phyloP scores from a whole-genome alignment of 2,888 invertebrate genomes.

The Sphecodes monilicornis region DNA sequence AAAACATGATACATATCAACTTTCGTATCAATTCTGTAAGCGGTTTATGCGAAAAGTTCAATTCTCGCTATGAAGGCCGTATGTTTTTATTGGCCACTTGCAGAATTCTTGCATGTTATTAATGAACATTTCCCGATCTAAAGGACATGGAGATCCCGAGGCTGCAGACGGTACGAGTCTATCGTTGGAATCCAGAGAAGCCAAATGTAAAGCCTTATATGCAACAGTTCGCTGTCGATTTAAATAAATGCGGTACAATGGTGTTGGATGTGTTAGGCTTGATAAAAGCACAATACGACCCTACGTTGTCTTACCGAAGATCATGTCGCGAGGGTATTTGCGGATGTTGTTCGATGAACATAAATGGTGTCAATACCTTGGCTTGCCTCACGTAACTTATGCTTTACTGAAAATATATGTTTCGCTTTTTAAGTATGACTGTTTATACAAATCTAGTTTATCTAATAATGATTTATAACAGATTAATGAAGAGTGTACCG shows the following conservation, averaged over 20 bases:
- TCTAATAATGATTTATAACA: neutral
- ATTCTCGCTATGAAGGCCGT: too few relatives aligned
- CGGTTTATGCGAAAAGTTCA: neutral
- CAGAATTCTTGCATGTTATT: neutral
- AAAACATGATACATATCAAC: neutral
- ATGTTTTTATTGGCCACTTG: neutral
- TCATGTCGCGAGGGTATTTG: constrained; percentile 90
- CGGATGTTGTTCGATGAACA: constrained; percentile 89
- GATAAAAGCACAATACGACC: constrained; percentile 87
- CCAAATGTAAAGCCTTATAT: constrained; percentile 85
- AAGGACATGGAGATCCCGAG: constrained; percentile 19
- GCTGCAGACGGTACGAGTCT: constrained; percentile 80
- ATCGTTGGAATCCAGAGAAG: constrained; percentile 86
- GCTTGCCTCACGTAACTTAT: constrained; percentile 84
- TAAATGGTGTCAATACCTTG: constrained; percentile 88
- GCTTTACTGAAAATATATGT: constrained; percentile 1
- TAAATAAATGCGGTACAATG: constrained; percentile 86
- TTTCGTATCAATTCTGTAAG: neutral
- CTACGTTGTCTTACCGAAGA: constrained; percentile 87
- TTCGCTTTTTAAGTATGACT: neutral
- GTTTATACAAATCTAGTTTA: neutral
- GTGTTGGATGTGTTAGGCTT: constrained; percentile 88
- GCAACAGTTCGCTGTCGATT: constrained; percentile 88
- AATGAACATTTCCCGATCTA: neutral
- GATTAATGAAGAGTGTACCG: too few relatives aligned